Evolutionary conservation across 2,888 invertebrate species (phyloP), one percentile per base, ranked within the genome.

Genomic region (Oscheius myriophilus): DNA sequence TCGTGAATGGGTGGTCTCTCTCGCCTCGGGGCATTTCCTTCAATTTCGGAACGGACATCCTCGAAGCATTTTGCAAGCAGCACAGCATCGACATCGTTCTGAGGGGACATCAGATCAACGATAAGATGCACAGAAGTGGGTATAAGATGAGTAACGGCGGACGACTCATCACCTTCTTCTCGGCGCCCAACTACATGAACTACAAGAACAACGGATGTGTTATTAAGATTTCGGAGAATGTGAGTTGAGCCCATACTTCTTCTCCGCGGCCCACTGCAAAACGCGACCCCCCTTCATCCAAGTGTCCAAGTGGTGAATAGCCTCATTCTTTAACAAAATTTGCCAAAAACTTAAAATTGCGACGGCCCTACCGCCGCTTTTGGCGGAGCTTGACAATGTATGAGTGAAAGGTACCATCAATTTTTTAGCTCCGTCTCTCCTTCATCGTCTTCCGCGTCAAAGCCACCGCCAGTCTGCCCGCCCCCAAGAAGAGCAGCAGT

Each of bases 101-200:
- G 12, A 59, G 79, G 26, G 79, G 79, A 21, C 79, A 79, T 64
- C 79, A 76, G 51, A 57, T 76, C 51, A 71, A 59, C 58, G 67
- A 63, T 12, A 65, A 75, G 73, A 77, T 77, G 71, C 71, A 72
- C 46, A 65, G 72, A 12, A 55, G 18, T 23, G 79, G 79, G 4
- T 72, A 73, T 43, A 55, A 72, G 41, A 49, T 75, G 33, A 68
- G 68, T 43, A n/a, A 42, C 0, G 71, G 72, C 12, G 73, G 72
- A 9, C 67, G 70, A 12, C 61, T 79, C n/a, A 49, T 79, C 41
- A 74, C 78, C 1, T 54, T 79, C 23, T 79, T 79, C 68, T 76
- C 76, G 9, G 76, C 78, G 1, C 61, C 74, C 18, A 78, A 76
- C 67, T 79, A 79, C 42, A 73, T 72, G 51, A 68, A 70, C 23